Percentiles rank a stretch among this genome's conserved stretches.
Conservation (phyloP, 92 coral and sea anemone genomes). For the Plumapathes pennacea region DNA sequence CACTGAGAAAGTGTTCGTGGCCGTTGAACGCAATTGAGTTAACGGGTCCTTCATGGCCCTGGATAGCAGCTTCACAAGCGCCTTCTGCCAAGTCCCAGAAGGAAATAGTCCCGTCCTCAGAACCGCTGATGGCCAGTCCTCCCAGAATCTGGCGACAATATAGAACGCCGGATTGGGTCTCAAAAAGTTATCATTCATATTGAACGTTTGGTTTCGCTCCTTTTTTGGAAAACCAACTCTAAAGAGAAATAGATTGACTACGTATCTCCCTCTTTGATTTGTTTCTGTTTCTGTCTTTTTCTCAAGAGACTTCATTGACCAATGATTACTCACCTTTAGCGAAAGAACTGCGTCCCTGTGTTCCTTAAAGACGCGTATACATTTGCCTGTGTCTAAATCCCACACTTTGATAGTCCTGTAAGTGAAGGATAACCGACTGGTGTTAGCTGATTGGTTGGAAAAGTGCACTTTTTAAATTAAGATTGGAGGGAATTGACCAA, state of each 20-base stretch:
- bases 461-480: background rate
- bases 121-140: conserved; percentile 80
- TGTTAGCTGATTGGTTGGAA: background rate
- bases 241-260: no score
- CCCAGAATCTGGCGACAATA: conserved; percentile 69
- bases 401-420: conserved; percentile 80
- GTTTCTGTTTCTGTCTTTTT: no score
- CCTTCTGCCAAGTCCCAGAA: conserved; percentile 90
- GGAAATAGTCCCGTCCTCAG: conserved; percentile 88
- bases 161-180: no score
- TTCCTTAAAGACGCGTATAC: conserved; percentile 67
- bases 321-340: conserved; percentile 59
- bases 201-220: no score
- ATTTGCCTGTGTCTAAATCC: conserved; percentile 59
- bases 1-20: conserved; percentile 73
- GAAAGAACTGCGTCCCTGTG: conserved; percentile 76
- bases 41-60: conserved; percentile 94
- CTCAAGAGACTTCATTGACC: background rate
- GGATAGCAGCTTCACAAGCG: conserved; percentile 76
- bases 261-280: no score
- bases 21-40: conserved; percentile 64
- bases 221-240: no score
- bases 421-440: background rate
- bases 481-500: background rate
- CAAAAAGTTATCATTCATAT: no score